Percentiles rank a stretch among this genome's conserved stretches.
These are phyloP conservation scores for Aspiorhynchus laticeps DNA, from an alignment of 2,113 vertebrate species.

Conservation along the genomic window DNA sequence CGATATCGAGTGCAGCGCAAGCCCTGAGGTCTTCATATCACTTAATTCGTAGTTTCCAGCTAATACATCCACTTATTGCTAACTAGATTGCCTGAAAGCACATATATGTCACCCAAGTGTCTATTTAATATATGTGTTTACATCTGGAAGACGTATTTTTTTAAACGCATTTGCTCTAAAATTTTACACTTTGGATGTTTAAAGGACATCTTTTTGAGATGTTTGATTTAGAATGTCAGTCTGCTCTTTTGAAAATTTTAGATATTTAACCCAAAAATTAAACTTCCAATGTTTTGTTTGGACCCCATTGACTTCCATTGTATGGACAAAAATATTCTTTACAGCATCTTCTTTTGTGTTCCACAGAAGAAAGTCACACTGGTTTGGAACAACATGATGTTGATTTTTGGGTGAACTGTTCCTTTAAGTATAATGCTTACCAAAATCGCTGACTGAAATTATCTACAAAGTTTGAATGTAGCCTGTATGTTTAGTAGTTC, in stretches of 20 bases:
- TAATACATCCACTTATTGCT: not conserved
- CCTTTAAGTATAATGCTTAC: slow-evolving; percentile 4
- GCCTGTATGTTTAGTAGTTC: not conserved
- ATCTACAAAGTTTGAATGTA: not conserved
- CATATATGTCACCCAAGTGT: not conserved
- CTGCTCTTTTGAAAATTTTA: not conserved
- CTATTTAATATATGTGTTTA: not conserved
- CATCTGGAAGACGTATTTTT: not conserved
- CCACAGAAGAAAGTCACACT: not conserved
- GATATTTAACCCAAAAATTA: not conserved
- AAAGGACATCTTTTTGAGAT: not conserved
- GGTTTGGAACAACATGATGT: not conserved
- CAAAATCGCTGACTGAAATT: not conserved
- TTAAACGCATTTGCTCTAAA: not conserved
- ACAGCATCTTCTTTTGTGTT: not conserved
- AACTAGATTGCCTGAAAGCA: not conserved
- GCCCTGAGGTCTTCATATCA: slow-evolving; percentile 36
- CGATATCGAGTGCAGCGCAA: slow-evolving; percentile 20
- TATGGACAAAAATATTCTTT: not conserved
- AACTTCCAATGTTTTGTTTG: not conserved
- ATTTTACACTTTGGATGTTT: not conserved
- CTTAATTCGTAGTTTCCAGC: not conserved
- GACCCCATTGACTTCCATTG: not conserved
- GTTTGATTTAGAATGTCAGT: not conserved
- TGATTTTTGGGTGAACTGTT: not conserved